Conservation (phyloP, 2,113 vertebrate species). For the Nematolebias whitei region DNA sequence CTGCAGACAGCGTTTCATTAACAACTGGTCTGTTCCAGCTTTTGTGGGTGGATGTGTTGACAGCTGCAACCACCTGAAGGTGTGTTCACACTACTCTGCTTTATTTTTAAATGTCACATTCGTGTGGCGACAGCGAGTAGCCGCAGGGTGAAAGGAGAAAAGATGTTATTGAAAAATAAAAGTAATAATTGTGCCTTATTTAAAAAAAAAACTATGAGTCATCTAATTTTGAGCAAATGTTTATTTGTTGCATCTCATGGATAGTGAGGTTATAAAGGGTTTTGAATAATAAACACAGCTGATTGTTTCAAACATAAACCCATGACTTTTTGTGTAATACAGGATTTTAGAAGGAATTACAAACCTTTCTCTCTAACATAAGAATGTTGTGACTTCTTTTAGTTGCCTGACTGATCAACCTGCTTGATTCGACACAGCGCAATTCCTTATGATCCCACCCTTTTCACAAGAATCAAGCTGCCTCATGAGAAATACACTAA, state of each 20-base stretch:
- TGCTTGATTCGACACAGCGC: too few species aligned
- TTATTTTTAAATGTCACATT: slow-evolving; percentile 41
- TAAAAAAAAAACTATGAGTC: slow-evolving; percentile 3
- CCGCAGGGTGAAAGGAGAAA: slow-evolving; percentile 8
- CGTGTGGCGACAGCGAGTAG: slow-evolving; percentile 10
- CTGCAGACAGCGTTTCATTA: neutral
- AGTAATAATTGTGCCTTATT: neutral
- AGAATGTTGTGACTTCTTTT: neutral
- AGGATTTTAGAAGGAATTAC: too few species aligned
- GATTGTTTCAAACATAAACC: too few species aligned
- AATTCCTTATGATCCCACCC: neutral
- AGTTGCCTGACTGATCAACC: too few species aligned
- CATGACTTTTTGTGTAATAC: too few species aligned
- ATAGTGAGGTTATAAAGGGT: neutral
- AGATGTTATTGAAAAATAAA: neutral
- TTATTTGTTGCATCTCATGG: neutral
- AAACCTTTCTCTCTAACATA: too few species aligned
- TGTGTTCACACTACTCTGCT: slow-evolving; percentile 30
- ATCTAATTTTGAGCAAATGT: neutral
- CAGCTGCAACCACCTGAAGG: slow-evolving; percentile 49
- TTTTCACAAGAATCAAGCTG: neutral
- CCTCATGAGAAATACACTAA: too few species aligned
- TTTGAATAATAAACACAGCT: neutral
- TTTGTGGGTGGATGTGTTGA: slow-evolving; percentile 29
- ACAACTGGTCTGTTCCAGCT: slow-evolving; percentile 14